Percentiles rank a stretch among this genome's conserved stretches.
Evolutionary conservation across 2,888 invertebrate genomes (phyloP).

Genomic region (Leucania comma): DNA sequence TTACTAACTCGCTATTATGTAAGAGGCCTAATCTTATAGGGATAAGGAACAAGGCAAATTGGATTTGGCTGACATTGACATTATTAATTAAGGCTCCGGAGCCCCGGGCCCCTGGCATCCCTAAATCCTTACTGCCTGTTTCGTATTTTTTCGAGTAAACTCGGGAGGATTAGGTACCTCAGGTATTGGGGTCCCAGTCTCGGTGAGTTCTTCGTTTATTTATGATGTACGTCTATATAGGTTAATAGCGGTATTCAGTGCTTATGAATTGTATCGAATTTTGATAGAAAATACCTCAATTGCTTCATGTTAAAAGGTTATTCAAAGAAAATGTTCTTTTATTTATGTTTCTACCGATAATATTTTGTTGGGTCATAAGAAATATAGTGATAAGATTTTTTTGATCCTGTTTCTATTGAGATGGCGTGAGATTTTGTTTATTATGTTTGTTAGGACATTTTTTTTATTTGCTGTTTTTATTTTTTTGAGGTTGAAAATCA

Average conservation of each 20-base stretch:
- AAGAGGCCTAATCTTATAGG: slow-evolving; percentile 48
- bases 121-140: slow-evolving; percentile 58
- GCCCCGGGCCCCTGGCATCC: slow-evolving; percentile 31
- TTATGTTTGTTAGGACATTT: too few species aligned
- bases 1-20: slow-evolving; percentile 43
- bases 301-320: not conserved
- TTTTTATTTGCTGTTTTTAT: too few species aligned
- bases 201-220: slow-evolving; percentile 25
- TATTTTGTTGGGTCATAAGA: not conserved
- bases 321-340: not conserved
- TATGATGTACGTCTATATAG: slow-evolving; percentile 19
- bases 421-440: too few species aligned
- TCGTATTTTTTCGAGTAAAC: slow-evolving; percentile 54
- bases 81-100: slow-evolving; percentile 59
- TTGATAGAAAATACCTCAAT: slow-evolving; percentile 12
- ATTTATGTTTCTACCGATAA: not conserved
- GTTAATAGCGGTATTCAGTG: slow-evolving; percentile 12
- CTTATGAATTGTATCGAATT: slow-evolving; percentile 27
- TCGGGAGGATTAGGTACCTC: slow-evolving; percentile 30
- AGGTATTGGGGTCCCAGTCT: slow-evolving; percentile 28
- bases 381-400: not conserved
- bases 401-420: too few species aligned
- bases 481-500: too few species aligned
- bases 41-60: slow-evolving; percentile 61
- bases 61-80: slow-evolving; percentile 62